Evolutionary conservation across 2,888 invertebrate species (phyloP), one percentile per base, ranked within the genome.

Genomic region (Disparrhopalites patrizii): DNA sequence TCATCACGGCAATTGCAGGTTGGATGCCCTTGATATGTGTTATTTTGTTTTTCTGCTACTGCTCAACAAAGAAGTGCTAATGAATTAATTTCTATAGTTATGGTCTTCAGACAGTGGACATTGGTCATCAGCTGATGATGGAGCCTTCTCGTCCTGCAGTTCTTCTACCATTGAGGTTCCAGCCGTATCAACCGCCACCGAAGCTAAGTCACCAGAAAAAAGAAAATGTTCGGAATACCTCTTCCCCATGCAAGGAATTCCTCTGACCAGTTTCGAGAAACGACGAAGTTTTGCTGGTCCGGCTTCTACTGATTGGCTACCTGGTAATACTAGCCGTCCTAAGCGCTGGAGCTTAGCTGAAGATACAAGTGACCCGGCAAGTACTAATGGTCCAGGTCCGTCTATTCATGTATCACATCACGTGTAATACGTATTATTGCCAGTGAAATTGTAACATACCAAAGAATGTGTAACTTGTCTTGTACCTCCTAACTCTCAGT

Each of bases 101-200:
- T 71, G 69, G 71, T 71, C 71, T 20, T 71, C 71, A 31, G 71
- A 71, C 36, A 71, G 71, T 62, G 71, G 71, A 20, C 69, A 69
- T 61, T 71, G 71, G 71, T 71, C 71, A 13, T 68, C 70, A 31
- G 64, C 66, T 23, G 71, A 71, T 51, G 71, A 71, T 30, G 71
- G 71, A 4, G 56, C 58, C 0, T 66, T 43, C 8, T 68, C 66
- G 13, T 57, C 63, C 33, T 68, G 65, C 25, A 65, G 60, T 55
- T 71, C 69, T n/a, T 69, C 71, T 10, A 54, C 69, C n/a, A 52
- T 55, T 43, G 69, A 68, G 52, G 69, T 68, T 43, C 68, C 69
- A 10, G 40, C 65, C 18, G 2, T 63, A 20, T 28, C 61, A 27
- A 10, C 13, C 56, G 25, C 36, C 38, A 28, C 15, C 28, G 68